Conservation (phyloP, 2,113 vertebrate species). For the Alethe diademata region DNA sequence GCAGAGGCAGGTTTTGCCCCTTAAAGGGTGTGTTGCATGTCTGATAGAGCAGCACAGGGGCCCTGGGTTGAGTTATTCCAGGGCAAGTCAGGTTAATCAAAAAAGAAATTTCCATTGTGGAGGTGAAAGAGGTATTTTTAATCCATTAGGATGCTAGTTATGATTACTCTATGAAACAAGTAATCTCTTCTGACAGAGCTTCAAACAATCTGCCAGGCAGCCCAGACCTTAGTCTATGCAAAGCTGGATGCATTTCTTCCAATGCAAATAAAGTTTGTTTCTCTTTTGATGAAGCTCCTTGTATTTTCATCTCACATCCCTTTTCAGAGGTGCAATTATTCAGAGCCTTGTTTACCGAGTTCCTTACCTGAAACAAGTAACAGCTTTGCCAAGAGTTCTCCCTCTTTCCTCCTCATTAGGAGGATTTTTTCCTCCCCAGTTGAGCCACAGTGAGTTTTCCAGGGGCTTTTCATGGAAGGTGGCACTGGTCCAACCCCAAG, state of each 20-base stretch:
- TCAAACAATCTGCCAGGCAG: not conserved
- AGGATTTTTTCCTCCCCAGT: not conserved
- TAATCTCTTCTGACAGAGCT: constrained; percentile 25
- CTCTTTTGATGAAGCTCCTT: constrained; percentile 22
- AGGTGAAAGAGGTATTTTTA: constrained; percentile 1
- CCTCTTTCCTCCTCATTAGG: not conserved
- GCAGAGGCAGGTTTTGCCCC: not conserved
- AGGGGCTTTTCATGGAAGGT: not conserved
- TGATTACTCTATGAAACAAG: constrained; percentile 25
- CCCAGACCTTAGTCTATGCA: not conserved
- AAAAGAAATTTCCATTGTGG: not conserved
- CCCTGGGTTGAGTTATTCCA: not conserved
- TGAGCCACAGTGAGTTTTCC: not conserved
- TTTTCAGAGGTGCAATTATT: constrained; percentile 50
- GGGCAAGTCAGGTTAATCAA: not conserved
- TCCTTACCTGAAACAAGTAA: constrained; percentile 49
- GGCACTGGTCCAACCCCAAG: not conserved
- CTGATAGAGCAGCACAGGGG: not conserved
- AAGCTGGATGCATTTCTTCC: not conserved
- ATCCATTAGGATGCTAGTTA: constrained; percentile 22
- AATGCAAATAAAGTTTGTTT: constrained; percentile 1
- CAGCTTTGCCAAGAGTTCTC: not conserved
- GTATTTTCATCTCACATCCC: constrained; percentile 38
- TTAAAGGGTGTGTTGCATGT: not conserved
- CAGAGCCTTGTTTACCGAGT: constrained; percentile 48